Evolutionary conservation across 92 coral and sea anemone species (phyloP), one percentile per base, ranked within the genome.

Genomic region (Ricordea florida): DNA sequence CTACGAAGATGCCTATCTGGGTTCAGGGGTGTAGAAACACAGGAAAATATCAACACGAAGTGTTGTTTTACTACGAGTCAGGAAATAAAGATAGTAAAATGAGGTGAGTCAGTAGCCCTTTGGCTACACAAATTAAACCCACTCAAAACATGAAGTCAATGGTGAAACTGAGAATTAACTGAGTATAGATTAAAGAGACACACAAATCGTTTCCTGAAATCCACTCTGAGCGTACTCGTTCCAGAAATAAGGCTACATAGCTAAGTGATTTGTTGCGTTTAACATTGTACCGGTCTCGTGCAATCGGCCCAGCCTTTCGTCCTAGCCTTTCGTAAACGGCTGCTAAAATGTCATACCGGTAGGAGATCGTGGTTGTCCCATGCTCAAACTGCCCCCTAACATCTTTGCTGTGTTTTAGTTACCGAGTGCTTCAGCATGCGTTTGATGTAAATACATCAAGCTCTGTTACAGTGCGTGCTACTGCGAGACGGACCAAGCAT

Each of bases 401-500:
- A n/a, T n/a, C 9, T 2, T 41, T 31, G n/a, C 55, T 52, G 36
- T 11, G 21, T 47, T 72, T 49, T 51, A 94, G 98, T 41, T 86
- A 94, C 70, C 90, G 98, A 37, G 93, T 90, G 8, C 94, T 94
- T 46, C 98, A 89, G 43, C 97, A 94, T 70, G 94, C 93, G 49
- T 82, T 85, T 64, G 78, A 85, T 27, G 59, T 92, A 35, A 74
- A 87, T 35, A 71, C 92, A 43, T 81, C 72, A 36, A 91, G 79
- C 23, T 94, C 98, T 32, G 78, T 91, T 50, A 85, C 62, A 7
- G 88, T 91, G 58, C 89, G 93, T 65, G 98, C 94, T 10, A 94
- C 98, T 23, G 98, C 94, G 8, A 88, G 97, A 66, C 85, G 97
- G 47, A 91, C 91, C 84, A 94, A 87, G 66, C 92, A 91, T 66